Evolutionary conservation across 2,113 vertebrate species (phyloP).

Genomic region (Chionodraco myersi): DNA sequence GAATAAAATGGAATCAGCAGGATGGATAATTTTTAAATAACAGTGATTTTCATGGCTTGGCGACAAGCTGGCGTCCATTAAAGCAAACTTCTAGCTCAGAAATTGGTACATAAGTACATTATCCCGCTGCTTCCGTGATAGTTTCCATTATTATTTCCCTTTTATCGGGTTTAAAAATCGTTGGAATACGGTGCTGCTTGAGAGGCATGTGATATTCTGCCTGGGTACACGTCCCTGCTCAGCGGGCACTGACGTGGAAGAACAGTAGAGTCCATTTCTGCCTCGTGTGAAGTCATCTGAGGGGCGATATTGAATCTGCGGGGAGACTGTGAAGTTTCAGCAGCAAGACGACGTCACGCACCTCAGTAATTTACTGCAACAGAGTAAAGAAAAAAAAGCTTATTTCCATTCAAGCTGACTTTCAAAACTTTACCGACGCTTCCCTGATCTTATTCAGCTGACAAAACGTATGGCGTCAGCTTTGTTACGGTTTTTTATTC

Average conservation of each 20-base stretch:
- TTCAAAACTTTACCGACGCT: slow-evolving; percentile 26
- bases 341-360: no score
- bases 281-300: slow-evolving; percentile 51
- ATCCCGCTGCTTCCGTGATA: not conserved
- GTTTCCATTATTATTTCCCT: not conserved
- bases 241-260: slow-evolving; percentile 8
- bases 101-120: not conserved
- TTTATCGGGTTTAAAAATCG: not conserved
- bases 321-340: slow-evolving; percentile 42
- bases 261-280: slow-evolving; percentile 43
- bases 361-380: no score
- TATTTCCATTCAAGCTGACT: slow-evolving; percentile 31
- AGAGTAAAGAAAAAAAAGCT: slow-evolving; percentile 3
- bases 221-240: not conserved
- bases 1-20: slow-evolving; percentile 33
- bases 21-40: not conserved
- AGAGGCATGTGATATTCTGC: not conserved
- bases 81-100: not conserved
- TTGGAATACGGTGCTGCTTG: no score
- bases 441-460: slow-evolving; percentile 29
- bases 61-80: not conserved
- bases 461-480: slow-evolving; percentile 10
- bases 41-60: not conserved
- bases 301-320: slow-evolving; percentile 42
- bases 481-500: not conserved